These are phyloP conservation scores for Zygothrica quintamaculata DNA, from an alignment of 2,888 invertebrate species.

Conservation along the genomic window DNA sequence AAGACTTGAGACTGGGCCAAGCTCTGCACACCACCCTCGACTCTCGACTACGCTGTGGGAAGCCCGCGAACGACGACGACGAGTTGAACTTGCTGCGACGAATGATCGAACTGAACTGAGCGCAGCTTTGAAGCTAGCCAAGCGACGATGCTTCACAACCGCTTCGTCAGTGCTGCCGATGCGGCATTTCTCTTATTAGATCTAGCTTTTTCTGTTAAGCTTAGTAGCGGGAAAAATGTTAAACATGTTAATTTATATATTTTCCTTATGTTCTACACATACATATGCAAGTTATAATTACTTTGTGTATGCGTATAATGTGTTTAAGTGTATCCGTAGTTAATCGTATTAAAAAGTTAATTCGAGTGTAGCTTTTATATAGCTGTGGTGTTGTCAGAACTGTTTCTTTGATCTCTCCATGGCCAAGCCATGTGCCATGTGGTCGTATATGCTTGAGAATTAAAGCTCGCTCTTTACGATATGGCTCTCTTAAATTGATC, in stretches of 20 bases:
- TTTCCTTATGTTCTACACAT: too few relatives aligned
- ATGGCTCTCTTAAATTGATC: conserved; percentile 49
- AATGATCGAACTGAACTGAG: conserved; percentile 68
- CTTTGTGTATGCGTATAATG: too few relatives aligned
- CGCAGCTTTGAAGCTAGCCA: conserved; percentile 49
- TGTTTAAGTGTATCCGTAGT: too few relatives aligned
- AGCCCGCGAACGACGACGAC: conserved; percentile 49
- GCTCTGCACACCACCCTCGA: conserved; percentile 63
- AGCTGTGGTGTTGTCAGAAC: conserved; percentile 8
- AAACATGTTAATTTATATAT: too few relatives aligned
- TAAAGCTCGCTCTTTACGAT: conserved; percentile 37
- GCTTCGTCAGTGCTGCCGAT: conserved; percentile 12
- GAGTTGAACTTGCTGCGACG: conserved; percentile 64
- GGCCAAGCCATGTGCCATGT: conserved; percentile 16
- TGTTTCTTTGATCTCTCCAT: not conserved
- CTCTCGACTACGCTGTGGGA: conserved; percentile 38
- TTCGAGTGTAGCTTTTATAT: too few relatives aligned
- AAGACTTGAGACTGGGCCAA: conserved; percentile 49
- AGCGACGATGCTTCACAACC: conserved; percentile 42
- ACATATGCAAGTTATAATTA: too few relatives aligned
- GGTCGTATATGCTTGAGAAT: conserved; percentile 11
- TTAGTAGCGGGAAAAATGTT: too few relatives aligned
- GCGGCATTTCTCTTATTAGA: not conserved
- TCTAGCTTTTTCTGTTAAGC: too few relatives aligned
- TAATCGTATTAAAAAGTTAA: too few relatives aligned